Evolutionary conservation across 1,140 invertebrate species (phyloP), one percentile per base, ranked within the genome.

Genomic region (Hylyphantes graminicola): DNA sequence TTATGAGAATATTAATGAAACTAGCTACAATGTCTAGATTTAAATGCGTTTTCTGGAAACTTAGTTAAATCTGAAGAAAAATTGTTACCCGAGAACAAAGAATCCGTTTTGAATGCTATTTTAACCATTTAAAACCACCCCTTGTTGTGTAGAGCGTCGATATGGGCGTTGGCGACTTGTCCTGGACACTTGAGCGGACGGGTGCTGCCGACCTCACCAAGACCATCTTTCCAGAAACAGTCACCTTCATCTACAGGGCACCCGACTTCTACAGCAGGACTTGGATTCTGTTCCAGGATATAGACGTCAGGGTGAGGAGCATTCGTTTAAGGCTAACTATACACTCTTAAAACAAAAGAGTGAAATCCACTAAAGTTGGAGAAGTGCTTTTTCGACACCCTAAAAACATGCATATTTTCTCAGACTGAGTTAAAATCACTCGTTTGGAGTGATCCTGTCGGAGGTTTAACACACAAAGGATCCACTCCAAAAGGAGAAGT

Each of bases 191-290:
- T 4, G 77, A 85, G 4, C 54, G 85, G 15, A 70, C 35, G 10
- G 3, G 54, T 21, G 85, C 70, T 19, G 78, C 76, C 9, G 85
- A 85, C 61, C 59, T 85, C 7, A 80, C 85, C 2, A 11, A 21
- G 7, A n/a, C 77, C 2, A 48, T 85, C 21, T 85, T 85, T n/a
- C 73, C 70, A 2, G 85, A 85, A 35, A 76, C 70, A 0, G 64
- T 70, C 21, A 85, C 70, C 0, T 85, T 85, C 53, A 81, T 81
- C 21, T 85, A 81, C 78, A 85, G 68, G 70, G 48, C 85, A 7
- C 85, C 85, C 0, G 75, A 19, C 0, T 85, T 81, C 48, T 81
- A 72, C 19, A 81, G 77, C 9, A 77, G 85, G 21, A 68, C 85
- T 0, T 85, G 85, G 85, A 85, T 85, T 12, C 57, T 85, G 7